Base-by-base conservation (phyloP, 1,140 invertebrate genomes). In the Drosophila virilis region DNA sequence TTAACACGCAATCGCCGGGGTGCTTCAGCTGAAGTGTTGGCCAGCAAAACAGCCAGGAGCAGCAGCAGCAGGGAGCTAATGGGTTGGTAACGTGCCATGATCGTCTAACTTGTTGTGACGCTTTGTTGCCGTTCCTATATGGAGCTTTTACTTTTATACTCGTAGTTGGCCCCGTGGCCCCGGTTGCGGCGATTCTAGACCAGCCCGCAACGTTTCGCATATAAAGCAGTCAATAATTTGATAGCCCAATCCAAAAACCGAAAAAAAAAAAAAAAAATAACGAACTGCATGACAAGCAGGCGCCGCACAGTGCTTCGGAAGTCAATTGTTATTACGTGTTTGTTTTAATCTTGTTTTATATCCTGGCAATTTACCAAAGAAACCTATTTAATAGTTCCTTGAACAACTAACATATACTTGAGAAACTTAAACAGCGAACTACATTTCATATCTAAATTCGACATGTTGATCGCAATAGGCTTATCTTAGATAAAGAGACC, bases 31-130 rank as follows among this genome's bases (percentile, higher is more conserved):
- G 54, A 15, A 13, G 55, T 67, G 6, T 60, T 65, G 15, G 69
- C 78, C 37, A 85, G 64, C 51, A 77, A 55, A 54, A 83, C 74
- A 64, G 77, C 83, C 60, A 91, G 54, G 48, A 88, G 51, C 33
- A 88, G 68, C 22, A 88, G 51, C 33, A 88, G 68, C 22, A 89
- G 57, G 38, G 71, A 86, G 38, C 79, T 60, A 42, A 71, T 45
- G 59, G 77, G 62, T 66, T 82, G 84, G 55, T 77, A 62, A 64
- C 79, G 82, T 74, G 83, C 79, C 83, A 88, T 86, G 83, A 83
- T 86, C 65, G 83, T 77, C 71, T 77, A 59, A 88, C 55, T 79
- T 68, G 59, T 50, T 64, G 58, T 52, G 51, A 42, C 38, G 65
- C 51, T 80, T 71, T 83, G 84, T 80, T 88, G 69, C 17, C 59